phyloP scores from a whole-genome alignment of 2,797 vertebrate genomes.

The Hydrocynus forskahlii region DNA sequence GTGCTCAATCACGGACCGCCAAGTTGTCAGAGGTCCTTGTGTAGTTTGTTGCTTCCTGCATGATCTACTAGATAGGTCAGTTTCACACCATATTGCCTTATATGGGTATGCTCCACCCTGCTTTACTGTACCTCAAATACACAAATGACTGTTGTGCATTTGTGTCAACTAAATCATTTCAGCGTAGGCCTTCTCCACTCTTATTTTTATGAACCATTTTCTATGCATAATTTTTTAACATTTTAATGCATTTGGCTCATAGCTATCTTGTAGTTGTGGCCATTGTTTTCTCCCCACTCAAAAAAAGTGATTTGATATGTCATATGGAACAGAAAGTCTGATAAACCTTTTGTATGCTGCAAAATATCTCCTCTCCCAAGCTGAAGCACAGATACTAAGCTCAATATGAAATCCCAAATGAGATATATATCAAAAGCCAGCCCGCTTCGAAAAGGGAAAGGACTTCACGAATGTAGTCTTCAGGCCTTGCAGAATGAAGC shows the following conservation, averaged over 20 bases:
- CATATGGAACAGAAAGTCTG: background rate
- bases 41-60: constrained; percentile 59
- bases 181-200: constrained; percentile 66
- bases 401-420: constrained; percentile 10
- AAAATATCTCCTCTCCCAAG: background rate
- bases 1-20: constrained; percentile 51
- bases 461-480: constrained; percentile 33
- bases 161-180: constrained; percentile 54
- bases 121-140: constrained; percentile 71
- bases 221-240: constrained; percentile 68
- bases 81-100: constrained; percentile 83
- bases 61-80: constrained; percentile 57
- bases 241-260: constrained; percentile 48
- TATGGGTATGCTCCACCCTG: constrained; percentile 69
- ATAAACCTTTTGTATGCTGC: background rate
- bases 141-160: constrained; percentile 41
- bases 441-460: constrained; percentile 35
- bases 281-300: constrained; percentile 39
- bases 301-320: constrained; percentile 56
- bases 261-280: constrained; percentile 22
- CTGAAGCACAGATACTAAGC: background rate
- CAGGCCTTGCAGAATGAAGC: constrained; percentile 13
- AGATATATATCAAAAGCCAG: constrained; percentile 24
- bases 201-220: constrained; percentile 54
- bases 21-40: constrained; percentile 55